These are phyloP conservation scores for Andrena dorsata DNA, from an alignment of 2,888 invertebrate species.

Conservation along the genomic window DNA sequence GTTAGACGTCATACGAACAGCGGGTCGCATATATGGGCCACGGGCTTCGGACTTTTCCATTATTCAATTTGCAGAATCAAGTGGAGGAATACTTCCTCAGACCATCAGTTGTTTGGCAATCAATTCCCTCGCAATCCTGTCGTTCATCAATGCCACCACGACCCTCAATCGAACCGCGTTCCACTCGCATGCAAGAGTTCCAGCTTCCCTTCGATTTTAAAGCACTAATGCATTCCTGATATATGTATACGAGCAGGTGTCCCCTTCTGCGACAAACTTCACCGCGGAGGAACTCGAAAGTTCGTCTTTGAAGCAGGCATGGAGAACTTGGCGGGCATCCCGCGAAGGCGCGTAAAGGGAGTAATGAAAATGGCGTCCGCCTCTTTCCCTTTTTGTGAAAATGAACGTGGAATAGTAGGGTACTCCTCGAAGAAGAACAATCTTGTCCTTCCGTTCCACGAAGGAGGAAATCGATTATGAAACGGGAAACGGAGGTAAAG, in stretches of 20 bases:
- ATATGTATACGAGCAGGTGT: constrained; percentile 47
- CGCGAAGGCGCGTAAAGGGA: constrained; percentile 36
- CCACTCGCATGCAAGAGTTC: constrained; percentile 13
- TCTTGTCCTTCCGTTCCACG: constrained; percentile 25
- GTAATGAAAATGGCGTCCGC: constrained; percentile 56
- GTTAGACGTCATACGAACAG: constrained; percentile 60
- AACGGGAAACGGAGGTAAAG: no score
- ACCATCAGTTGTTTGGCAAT: not conserved
- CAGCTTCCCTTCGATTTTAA: constrained; percentile 23
- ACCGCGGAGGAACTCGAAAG: constrained; percentile 38
- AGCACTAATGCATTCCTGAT: constrained; percentile 40
- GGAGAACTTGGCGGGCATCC: constrained; percentile 6
- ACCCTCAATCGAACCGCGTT: not conserved
- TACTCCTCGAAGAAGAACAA: constrained; percentile 39
- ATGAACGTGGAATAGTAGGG: constrained; percentile 30
- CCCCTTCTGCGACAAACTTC: constrained; percentile 38
- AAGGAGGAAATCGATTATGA: constrained; percentile 30
- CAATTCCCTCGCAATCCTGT: not conserved
- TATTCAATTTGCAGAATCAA: constrained; percentile 25
- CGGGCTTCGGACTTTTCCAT: constrained; percentile 69
- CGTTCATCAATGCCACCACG: not conserved
- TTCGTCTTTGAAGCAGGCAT: constrained; percentile 45
- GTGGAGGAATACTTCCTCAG: not conserved
- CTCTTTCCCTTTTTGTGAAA: constrained; percentile 25
- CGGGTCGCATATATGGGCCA: constrained; percentile 71